Base-by-base conservation (phyloP, 2,113 vertebrate genomes). In the Perca schrenkii region DNA sequence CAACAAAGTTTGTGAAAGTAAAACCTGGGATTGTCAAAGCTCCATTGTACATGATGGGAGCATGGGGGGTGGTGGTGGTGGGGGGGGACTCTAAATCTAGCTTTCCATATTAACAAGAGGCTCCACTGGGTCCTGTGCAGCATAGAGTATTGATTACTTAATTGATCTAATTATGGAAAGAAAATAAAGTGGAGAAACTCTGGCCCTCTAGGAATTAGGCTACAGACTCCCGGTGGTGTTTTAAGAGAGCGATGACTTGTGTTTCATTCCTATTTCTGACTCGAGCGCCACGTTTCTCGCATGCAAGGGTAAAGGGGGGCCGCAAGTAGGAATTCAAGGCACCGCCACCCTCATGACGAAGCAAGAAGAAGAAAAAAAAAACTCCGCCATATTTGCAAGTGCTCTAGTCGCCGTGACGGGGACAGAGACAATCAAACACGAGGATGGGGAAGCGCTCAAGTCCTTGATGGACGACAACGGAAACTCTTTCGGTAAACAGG, bases 181-280 rank as follows among this genome's bases (percentile, higher is more conserved):
- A 87, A 88, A 91, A 90, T 86, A 86, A 93, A 89, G 80, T 58
- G 58, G 85, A 87, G 90, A 86, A 90, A 89, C 77, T 90, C 46
- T 80, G 91, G 81, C 89, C 92, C 83, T 93, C 88, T 61, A 88
- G 89, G 90, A 94, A 93, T 91, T 85, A 77, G 85, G 92, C 86
- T 86, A 47, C 84, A 88, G 86, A 80, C 85, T 73, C 73, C 79
- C 71, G 8, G 46, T 17, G 83, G 84, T 79, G 85, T 86, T 77
- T 40, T 77, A 79, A 75, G 86, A 76, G 83, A 80, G 88, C 64
- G 80, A 91, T 83, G 90, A 89, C 85, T 86, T 77, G 83, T 60
- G 60, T 83, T 85, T 91, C 91, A 28, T 85, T 90, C 91, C 92
- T 91, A 94, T 94, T 94, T 93, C 91, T 94, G 90, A 93, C 90